Base-by-base conservation (phyloP, 2,888 invertebrate species). In the Plagiodera versicolora region DNA sequence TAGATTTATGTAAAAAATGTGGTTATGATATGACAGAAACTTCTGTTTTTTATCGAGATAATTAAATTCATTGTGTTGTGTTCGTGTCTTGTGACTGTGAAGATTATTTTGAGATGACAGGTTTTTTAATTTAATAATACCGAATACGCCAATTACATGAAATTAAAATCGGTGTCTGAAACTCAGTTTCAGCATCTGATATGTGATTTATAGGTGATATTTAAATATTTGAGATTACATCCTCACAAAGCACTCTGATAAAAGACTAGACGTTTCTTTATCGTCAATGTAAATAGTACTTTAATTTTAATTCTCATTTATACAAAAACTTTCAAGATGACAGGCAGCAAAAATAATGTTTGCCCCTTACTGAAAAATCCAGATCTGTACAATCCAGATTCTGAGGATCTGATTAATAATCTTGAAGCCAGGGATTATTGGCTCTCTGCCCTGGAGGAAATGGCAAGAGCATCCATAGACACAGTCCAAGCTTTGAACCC, bases 371-470 rank as follows among this genome's bases (percentile, higher is more conserved):
- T 98, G 63, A 84, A 85, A 69, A 88, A 94, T 80, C 89, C 91
- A 56, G 83, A 85, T 68, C 85, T 86, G 74, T 98, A 98, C 82
- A 86, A 87, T 77, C 95, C 98, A 1, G 98, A 98, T 79, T 94
- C 95, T 28, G 89, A 95, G 67, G 95, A 98, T 81, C 85, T 98
- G 60, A 87, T 91, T 63, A 86, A 87, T 72, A 95, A 98, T 79
- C 84, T 85, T 67, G 91, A 92, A 76, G 97, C 96, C 11, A 87
- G 92, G 77, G 87, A 84, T 69, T 98, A 97, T 80, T 98, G 98
- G 98, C 85, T 98, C 49, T 86, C 89, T 65, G 95, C 95, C 79
- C 92, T 98, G 77, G 91, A 93, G 77, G 89, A 89, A 67, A 88
- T 94, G 71, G 89, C 92, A 14, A 88, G 89, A 68, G 94, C 93